Conservation (phyloP, 2,113 vertebrate genomes). For the Xyliphius kryptos region DNA sequence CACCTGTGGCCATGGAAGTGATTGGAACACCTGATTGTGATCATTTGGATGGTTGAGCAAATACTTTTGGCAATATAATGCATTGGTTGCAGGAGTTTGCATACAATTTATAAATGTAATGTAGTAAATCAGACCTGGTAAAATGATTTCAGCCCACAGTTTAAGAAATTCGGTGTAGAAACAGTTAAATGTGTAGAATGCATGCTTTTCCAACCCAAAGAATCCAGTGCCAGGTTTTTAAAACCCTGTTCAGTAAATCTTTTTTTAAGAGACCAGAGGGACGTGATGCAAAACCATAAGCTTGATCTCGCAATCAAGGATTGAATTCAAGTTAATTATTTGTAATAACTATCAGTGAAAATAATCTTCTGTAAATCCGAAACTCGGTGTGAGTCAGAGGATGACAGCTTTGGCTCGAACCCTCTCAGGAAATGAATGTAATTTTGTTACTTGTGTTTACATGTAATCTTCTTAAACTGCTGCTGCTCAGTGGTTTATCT, state of each 20-base stretch:
- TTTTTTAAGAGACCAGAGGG: background rate
- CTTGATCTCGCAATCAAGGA: constrained; percentile 10
- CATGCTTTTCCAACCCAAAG: constrained; percentile 4
- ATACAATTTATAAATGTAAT: constrained; percentile 19
- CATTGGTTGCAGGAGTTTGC: constrained; percentile 16
- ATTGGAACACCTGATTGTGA: too few species aligned
- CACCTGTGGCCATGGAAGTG: too few species aligned
- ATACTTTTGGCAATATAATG: too few species aligned
- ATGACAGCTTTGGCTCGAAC: constrained; percentile 15
- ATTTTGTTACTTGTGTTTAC: constrained; percentile 26
- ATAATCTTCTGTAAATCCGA: background rate
- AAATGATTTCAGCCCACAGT: background rate
- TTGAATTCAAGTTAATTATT: background rate
- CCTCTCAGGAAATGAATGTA: constrained; percentile 28
- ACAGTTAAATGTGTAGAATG: constrained; percentile 2
- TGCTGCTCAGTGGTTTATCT: background rate
- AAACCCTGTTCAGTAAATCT: background rate
- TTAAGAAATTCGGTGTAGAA: background rate
- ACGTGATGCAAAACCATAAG: background rate
- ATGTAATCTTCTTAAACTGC: constrained; percentile 18
- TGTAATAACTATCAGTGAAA: constrained; percentile 9
- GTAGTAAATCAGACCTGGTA: constrained; percentile 24
- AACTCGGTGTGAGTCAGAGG: background rate
- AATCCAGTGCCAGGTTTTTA: constrained; percentile 2
- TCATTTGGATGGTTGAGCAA: too few species aligned